Conservation (phyloP, 2,888 invertebrate species). For the Stegana nigrithorax region DNA sequence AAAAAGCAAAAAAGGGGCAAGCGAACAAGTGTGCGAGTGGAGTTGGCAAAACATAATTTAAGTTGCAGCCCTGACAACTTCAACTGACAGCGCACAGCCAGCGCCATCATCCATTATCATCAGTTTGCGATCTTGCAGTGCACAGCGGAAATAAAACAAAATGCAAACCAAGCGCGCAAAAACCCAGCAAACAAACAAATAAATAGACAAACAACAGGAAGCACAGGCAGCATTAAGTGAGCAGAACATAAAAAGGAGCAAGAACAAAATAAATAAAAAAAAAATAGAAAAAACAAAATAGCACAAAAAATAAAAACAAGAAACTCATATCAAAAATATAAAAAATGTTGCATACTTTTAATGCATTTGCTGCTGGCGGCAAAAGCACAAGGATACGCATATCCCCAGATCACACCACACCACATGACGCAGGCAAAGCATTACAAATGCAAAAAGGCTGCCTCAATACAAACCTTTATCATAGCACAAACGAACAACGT, state of each 20-base stretch:
- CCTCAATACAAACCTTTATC: too few relatives aligned
- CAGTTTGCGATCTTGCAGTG: constrained; percentile 60
- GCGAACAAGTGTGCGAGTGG: too few relatives aligned
- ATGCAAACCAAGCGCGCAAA: constrained; percentile 17
- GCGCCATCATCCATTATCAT: constrained; percentile 62
- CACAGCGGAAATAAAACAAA: constrained; percentile 37
- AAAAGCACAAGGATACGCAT: too few relatives aligned
- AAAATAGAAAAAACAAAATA: constrained; percentile 22
- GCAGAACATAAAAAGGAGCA: neutral
- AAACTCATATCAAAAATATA: constrained; percentile 19
- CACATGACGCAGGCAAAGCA: too few relatives aligned
- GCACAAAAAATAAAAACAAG: constrained; percentile 26
- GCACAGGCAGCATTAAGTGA: constrained; percentile 23
- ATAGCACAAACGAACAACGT: too few relatives aligned
- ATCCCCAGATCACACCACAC: too few relatives aligned
- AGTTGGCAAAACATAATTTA: constrained; percentile 10
- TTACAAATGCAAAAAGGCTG: too few relatives aligned
- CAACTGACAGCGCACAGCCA: constrained; percentile 52
- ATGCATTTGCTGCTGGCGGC: constrained; percentile 46
- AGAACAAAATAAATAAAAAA: constrained; percentile 2
- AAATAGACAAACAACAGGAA: constrained; percentile 24
- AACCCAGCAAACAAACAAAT: neutral
- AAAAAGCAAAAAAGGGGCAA: neutral
- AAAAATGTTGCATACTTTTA: constrained; percentile 61
- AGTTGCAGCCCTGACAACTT: constrained; percentile 54